Percentiles rank a stretch among this genome's conserved stretches.
Conservation (phyloP, 2,888 invertebrate genomes). For the Malthinus flaveolus region DNA sequence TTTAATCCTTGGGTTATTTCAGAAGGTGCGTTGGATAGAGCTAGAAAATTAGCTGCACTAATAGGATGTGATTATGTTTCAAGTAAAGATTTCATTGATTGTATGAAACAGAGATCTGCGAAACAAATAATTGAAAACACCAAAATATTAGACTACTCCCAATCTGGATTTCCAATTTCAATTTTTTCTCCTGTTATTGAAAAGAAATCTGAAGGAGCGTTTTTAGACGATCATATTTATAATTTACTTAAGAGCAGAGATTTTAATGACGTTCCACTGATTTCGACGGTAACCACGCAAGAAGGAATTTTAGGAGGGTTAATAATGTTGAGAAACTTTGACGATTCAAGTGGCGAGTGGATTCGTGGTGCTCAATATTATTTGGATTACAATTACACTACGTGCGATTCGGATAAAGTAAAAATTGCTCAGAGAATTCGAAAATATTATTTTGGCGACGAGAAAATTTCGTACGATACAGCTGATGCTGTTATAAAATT, state of each 20-base stretch:
- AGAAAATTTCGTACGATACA: constrained; percentile 48
- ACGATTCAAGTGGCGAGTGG: constrained; percentile 56
- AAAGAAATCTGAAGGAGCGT: constrained; percentile 59
- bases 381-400: constrained; percentile 65
- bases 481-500: constrained; percentile 50
- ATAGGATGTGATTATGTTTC: constrained; percentile 64
- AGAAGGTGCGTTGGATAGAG: constrained; percentile 60
- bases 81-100: constrained; percentile 62
- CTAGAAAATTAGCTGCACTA: constrained; percentile 59
- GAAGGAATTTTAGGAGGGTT: constrained; percentile 76
- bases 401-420: constrained; percentile 55
- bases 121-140: constrained; percentile 58
- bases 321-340: constrained; percentile 42
- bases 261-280: constrained; percentile 68
- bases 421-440: constrained; percentile 59
- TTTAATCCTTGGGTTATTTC: constrained; percentile 59
- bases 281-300: constrained; percentile 67
- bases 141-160: not conserved
- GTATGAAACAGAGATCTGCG: constrained; percentile 63
- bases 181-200: constrained; percentile 65
- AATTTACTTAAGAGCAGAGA: constrained; percentile 62
- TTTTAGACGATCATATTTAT: constrained; percentile 68
- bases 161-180: too few relatives aligned
- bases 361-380: constrained; percentile 63
- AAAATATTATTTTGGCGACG: constrained; percentile 59